Base-by-base conservation (phyloP, 2,888 invertebrate genomes). In the Perdita meconis region DNA sequence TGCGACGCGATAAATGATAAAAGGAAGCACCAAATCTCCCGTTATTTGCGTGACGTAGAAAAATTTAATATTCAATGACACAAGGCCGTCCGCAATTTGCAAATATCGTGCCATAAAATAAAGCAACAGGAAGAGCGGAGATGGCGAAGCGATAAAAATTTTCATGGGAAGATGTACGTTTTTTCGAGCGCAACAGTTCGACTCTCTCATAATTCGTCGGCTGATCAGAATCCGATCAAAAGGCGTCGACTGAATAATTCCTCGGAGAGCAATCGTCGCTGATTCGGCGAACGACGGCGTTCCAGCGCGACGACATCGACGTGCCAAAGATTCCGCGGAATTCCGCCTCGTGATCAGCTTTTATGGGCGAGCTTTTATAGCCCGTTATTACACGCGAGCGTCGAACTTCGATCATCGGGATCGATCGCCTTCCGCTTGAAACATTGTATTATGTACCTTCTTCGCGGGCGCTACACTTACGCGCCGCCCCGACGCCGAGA, bases 371-470 rank as follows among this genome's bases (percentile, higher is more conserved):
- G 26, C 26, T 26, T 12, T 36, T 40, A 13, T 68, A 56, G 24
- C 61, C 60, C 22, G 34, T 73, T 71, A 73, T 73, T 73, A 73
- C 69, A 68, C 38, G 40, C 56, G 47, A 38, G 16, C 64, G 13
- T 30, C 65, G 34, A 34, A n/a, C 42, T 24, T 1, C 36, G 56
- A 66, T 71, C 66, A 42, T 55, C 40, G 12, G 30, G 42, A 56
- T 47, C 56, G 38, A 38, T 30, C 50, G 12, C 50, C n/a, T 26
- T 24, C 47, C 51, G 51, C 5, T 13, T 38, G 36, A 26, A 30
- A 56, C 56, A 64, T 50, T 64, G 56, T 42, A 56, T 64, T 64
- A 30, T 30, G 6, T 30, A 55, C 47, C 30, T 4, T n/a, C 56
- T 30, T 10, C 16, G 16, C 36, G 19, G 36, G 26, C 44, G 55